Evolutionary conservation across 1,140 invertebrate genomes (phyloP), one percentile per base, ranked within the genome.

Genomic region (Ladona fulva): DNA sequence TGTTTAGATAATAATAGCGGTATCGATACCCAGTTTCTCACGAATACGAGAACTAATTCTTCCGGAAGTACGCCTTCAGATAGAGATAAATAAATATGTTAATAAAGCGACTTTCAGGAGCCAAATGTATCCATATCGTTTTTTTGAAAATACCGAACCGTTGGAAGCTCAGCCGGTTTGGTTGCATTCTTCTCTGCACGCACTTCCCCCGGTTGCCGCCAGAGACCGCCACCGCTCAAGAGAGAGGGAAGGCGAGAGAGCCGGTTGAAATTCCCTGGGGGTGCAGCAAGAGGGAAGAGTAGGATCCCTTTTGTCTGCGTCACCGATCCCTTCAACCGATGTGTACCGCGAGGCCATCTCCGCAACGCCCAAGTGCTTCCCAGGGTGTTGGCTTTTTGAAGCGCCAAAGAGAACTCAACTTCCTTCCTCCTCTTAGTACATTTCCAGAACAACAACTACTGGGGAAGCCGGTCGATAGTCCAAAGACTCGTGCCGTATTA

Each of bases 371-470:
- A 5, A 37, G 29, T 37, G 29, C 29, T 37, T 37, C 29, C 8
- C 29, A 37, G 29, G 29, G 29, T 37, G 29, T 37, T 5, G 29
- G 29, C 29, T 37, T 37, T 37, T 37, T 37, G 29, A 37, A 8
- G 29, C 29, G 29, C 29, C 29, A 1, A 22, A 16, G 52, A 66
- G 52, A 66, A 66, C 29, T 37, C 29, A 5, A 8, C 29, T 5
- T 37, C 52, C 52, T 66, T 66, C 52, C 52, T 66, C 52, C 52
- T 66, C 52, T 66, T 66, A 6, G 52, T 66, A 16, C 52, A 66
- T 66, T 66, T 66, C 52, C 52, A 66, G 52, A 66, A 66, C 52
- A 66, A 66, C 52, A 66, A 66, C 52, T 66, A 66, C 52, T 22
- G n/a, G 52, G 29, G 3, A 37, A 66, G 52, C n/a, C 52, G 52